A percentile compares a stretch with the other conserved stretches of the same genome.
These are phyloP conservation scores for Rhinatrema bivittatum DNA, from an alignment of 2,797 vertebrate species.

Conservation along the genomic window DNA sequence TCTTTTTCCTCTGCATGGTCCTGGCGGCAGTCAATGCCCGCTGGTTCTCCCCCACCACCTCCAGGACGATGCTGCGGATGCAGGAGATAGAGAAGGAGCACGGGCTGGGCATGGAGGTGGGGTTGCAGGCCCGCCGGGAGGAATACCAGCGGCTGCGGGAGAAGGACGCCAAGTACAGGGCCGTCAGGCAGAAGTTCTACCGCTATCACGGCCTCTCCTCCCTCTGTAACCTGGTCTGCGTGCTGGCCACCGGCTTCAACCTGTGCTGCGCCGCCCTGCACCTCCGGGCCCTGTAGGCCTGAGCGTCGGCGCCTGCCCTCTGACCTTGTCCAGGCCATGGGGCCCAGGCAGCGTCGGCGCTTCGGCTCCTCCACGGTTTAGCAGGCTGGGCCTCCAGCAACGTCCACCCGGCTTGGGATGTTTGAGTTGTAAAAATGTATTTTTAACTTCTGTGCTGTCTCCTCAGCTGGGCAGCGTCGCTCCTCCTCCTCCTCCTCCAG, in stretches of 20 bases:
- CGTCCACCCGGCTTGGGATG: too few species aligned
- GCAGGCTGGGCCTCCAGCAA: too few species aligned
- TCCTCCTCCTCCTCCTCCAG: too few species aligned
- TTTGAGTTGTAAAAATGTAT: too few species aligned
- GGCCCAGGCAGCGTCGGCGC: too few species aligned
- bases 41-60: conserved; percentile 65
- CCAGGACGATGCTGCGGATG: conserved; percentile 61
- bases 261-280: conserved; percentile 63
- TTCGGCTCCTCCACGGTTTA: too few species aligned
- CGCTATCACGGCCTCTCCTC: conserved; percentile 69
- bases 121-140: conserved; percentile 51
- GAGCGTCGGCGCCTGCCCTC: neutral
- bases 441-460: too few species aligned
- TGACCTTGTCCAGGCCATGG: too few species aligned
- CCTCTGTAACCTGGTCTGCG: conserved; percentile 68
- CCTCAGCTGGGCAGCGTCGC: too few species aligned
- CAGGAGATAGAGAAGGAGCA: conserved; percentile 71
- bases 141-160: conserved; percentile 68
- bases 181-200: conserved; percentile 52
- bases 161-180: conserved; percentile 74
- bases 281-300: conserved; percentile 52
- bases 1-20: conserved; percentile 60
- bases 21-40: conserved; percentile 57
- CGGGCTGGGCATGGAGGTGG: conserved; percentile 64
- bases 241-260: conserved; percentile 67